Evolutionary conservation across 2,888 invertebrate species (phyloP).

Genomic region (Dryobota labecula): DNA sequence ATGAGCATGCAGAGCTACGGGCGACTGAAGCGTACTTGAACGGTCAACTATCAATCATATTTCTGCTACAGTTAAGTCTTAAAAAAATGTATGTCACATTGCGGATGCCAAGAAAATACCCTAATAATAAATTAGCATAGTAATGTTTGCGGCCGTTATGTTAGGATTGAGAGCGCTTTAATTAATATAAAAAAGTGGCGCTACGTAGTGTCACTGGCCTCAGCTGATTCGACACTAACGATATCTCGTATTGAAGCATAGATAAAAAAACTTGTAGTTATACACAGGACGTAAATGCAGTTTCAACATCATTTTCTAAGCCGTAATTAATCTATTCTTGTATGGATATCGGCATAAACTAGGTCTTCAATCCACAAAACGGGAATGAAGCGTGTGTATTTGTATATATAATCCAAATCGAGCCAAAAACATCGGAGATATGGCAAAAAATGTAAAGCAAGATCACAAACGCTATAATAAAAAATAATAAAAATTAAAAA

Average conservation of each 20-base stretch:
- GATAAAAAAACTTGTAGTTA: slow-evolving; percentile 38
- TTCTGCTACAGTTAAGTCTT: slow-evolving; percentile 88
- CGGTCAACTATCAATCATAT: slow-evolving; percentile 89
- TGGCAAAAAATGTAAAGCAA: no score
- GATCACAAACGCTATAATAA: no score
- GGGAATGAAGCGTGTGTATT: slow-evolving; percentile 19
- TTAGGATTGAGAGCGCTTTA: slow-evolving; percentile 86
- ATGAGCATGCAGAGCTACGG: slow-evolving; percentile 68
- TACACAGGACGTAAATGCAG: slow-evolving; percentile 32
- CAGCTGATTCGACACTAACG: slow-evolving; percentile 64
- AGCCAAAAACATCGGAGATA: no score
- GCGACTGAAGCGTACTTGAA: slow-evolving; percentile 81
- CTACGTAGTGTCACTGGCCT: slow-evolving; percentile 86
- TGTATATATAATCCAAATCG: no score
- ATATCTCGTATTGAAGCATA: slow-evolving; percentile 39
- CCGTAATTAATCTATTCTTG: slow-evolving; percentile 30
- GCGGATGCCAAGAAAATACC: slow-evolving; percentile 89
- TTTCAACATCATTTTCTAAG: slow-evolving; percentile 29
- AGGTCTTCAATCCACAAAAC: slow-evolving; percentile 10
- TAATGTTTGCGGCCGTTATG: slow-evolving; percentile 88
- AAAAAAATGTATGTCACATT: slow-evolving; percentile 89
- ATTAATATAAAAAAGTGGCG: slow-evolving; percentile 86
- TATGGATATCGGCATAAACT: not conserved
- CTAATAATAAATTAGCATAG: slow-evolving; percentile 90
- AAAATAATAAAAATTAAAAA: no score